Conservation (phyloP, 2,113 vertebrate species). For the Pyrgilauda ruficollis region DNA sequence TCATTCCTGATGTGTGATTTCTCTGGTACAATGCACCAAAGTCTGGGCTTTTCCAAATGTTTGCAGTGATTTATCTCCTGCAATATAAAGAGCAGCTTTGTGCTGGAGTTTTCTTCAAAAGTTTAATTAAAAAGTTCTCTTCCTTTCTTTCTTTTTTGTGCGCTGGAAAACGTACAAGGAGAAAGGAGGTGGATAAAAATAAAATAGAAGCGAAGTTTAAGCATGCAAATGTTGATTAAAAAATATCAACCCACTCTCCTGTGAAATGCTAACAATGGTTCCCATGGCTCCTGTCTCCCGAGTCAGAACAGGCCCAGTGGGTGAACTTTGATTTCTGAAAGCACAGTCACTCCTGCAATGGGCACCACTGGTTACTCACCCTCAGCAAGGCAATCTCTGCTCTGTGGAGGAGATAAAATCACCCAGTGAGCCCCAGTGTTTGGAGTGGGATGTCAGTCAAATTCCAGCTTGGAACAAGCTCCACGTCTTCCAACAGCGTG, state of each 20-base stretch:
- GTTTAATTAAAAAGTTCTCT: conserved; percentile 53
- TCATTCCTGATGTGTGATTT: neutral
- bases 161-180: neutral
- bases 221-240: conserved; percentile 60
- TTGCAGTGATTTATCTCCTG: conserved; percentile 21
- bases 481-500: neutral
- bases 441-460: neutral
- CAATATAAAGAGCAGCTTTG: neutral
- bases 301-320: conserved; percentile 35
- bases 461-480: neutral
- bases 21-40: rapidly evolving
- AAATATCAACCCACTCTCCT: conserved; percentile 40
- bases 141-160: conserved; percentile 1
- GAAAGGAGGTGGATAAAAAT: conserved; percentile 49
- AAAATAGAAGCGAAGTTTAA: conserved; percentile 26
- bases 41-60: neutral
- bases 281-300: conserved; percentile 46
- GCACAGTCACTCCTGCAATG: neutral
- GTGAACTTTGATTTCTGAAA: conserved; percentile 51
- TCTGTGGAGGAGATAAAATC: neutral
- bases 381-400: neutral
- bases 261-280: conserved; percentile 51
- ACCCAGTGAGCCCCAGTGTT: neutral
- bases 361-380: neutral
- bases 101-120: neutral